Conservation (phyloP, 2,113 vertebrate species). For the Mystacornis crossleyi region DNA sequence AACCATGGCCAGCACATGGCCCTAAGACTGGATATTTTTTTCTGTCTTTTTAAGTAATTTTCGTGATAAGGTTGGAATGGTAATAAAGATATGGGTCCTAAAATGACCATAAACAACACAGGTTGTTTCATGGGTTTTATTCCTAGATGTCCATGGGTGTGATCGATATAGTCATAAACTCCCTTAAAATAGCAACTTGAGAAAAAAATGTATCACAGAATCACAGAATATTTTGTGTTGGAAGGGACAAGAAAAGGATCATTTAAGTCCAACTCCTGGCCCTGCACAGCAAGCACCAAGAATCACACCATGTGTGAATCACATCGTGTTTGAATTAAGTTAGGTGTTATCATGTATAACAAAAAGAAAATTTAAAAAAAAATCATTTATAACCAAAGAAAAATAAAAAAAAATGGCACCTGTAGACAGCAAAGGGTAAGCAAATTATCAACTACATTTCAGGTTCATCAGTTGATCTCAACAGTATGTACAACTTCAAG, state of each 20-base stretch:
- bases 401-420: neutral
- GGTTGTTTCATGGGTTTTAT: neutral
- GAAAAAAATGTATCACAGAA: neutral
- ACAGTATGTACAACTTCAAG: neutral
- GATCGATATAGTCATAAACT: neutral
- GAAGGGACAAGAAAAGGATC: neutral
- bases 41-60: rapidly evolving
- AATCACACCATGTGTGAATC: neutral
- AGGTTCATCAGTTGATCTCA: neutral
- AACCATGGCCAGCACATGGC: rapidly evolving
- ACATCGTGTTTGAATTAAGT: neutral
- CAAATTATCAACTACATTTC: neutral
- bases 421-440: neutral
- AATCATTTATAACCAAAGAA: neutral
- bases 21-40: neutral
- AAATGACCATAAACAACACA: neutral
- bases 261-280: neutral
- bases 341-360: neutral
- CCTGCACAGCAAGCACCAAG: neutral
- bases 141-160: neutral
- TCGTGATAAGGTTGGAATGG: neutral
- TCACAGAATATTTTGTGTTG: neutral
- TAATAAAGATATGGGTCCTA: neutral
- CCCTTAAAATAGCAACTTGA: neutral
- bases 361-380: neutral